phyloP scores from a whole-genome alignment of 2,113 vertebrate species.

The Phaethon lepturus region DNA sequence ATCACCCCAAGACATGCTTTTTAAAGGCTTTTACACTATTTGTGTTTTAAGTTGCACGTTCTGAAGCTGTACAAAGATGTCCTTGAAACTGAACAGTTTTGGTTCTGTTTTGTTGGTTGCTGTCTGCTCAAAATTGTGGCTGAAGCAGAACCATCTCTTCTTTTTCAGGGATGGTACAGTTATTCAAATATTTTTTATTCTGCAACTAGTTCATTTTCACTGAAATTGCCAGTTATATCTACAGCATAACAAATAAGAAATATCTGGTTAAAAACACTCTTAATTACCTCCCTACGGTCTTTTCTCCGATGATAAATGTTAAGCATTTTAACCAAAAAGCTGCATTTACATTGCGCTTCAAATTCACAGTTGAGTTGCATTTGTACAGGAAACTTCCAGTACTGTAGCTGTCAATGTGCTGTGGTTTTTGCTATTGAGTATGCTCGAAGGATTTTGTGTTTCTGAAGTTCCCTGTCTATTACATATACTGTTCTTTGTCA shows the following conservation, averaged over 20 bases:
- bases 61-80: not conserved
- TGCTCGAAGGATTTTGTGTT: not conserved
- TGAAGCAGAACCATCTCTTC: not conserved
- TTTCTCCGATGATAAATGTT: not conserved
- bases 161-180: not conserved
- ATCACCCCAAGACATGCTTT: not conserved
- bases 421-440: not conserved
- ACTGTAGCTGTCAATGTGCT: not conserved
- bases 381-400: not conserved
- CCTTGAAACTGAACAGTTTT: not conserved
- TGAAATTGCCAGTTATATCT: not conserved
- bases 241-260: not conserved
- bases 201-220: not conserved
- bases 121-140: not conserved
- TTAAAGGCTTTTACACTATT: not conserved
- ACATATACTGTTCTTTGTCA: not conserved
- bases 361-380: not conserved
- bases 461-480: not conserved
- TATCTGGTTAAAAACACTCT: not conserved
- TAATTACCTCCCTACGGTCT: not conserved
- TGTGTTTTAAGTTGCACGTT: not conserved
- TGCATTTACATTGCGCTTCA: not conserved
- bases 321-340: not conserved
- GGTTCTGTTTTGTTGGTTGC: not conserved
- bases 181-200: not conserved